These are phyloP conservation scores for Callyntrura guangdongensis DNA, from an alignment of 2,888 invertebrate genomes.

Conservation along the genomic window DNA sequence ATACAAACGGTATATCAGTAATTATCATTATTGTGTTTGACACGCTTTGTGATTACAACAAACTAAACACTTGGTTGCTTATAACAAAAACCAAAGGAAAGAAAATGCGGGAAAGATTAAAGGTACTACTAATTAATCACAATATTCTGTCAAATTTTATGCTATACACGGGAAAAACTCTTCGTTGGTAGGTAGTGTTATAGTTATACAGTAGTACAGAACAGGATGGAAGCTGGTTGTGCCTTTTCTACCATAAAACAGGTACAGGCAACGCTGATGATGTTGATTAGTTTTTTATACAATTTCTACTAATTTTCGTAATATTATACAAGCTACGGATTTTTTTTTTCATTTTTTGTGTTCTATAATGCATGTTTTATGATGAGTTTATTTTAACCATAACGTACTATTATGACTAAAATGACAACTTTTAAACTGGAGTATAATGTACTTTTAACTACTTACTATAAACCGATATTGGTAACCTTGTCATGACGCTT, in stretches of 20 bases:
- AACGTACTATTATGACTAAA: too few relatives aligned
- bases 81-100: not conserved
- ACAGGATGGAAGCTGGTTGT: not conserved
- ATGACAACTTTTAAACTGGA: too few relatives aligned
- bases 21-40: not conserved
- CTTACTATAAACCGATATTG: too few relatives aligned
- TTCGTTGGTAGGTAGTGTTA: not conserved
- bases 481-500: too few relatives aligned
- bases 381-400: too few relatives aligned
- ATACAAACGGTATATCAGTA: slow-evolving; percentile 20
- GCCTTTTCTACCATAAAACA: not conserved
- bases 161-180: too few relatives aligned
- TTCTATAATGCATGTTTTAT: not conserved
- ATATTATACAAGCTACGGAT: not conserved
- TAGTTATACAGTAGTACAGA: not conserved
- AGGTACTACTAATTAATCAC: not conserved
- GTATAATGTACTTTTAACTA: not conserved
- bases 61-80: too few relatives aligned
- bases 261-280: not conserved
- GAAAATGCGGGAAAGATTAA: not conserved
- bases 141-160: not conserved
- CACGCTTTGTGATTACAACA: not conserved
- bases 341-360: too few relatives aligned
- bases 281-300: not conserved
- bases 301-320: not conserved